phyloP scores from a whole-genome alignment of 1,140 invertebrate species.

The Drosophila ananassae region DNA sequence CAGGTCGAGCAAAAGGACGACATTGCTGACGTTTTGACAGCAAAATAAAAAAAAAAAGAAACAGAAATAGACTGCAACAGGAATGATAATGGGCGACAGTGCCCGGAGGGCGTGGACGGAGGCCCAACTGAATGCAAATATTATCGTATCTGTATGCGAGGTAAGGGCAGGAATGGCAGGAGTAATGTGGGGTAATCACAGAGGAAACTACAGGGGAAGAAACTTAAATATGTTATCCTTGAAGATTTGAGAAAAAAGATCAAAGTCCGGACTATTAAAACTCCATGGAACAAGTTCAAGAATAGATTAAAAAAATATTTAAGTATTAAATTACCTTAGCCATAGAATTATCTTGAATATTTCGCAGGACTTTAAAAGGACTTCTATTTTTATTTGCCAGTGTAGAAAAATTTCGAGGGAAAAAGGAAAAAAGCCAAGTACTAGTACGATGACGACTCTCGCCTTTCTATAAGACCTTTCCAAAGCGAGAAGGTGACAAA shows the following conservation, averaged over 20 bases:
- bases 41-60: slow-evolving; percentile 59
- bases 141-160: slow-evolving; percentile 72
- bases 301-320: too few relatives aligned
- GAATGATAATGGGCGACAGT: slow-evolving; percentile 17
- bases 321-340: too few relatives aligned
- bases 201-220: slow-evolving; percentile 4
- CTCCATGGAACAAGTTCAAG: too few relatives aligned
- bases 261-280: neutral
- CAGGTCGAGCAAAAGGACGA: slow-evolving; percentile 32
- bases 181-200: slow-evolving; percentile 18
- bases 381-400: neutral
- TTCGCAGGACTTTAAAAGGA: neutral
- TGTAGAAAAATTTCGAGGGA: neutral
- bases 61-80: slow-evolving; percentile 46
- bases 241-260: neutral
- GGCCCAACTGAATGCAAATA: slow-evolving; percentile 79
- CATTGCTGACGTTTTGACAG: slow-evolving; percentile 74
- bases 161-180: neutral
- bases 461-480: slow-evolving; percentile 51
- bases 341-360: too few relatives aligned
- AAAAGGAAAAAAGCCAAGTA: slow-evolving; percentile 1
- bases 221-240: neutral
- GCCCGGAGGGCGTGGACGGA: slow-evolving; percentile 29
- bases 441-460: slow-evolving; percentile 8
- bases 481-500: slow-evolving; percentile 75